These are phyloP conservation scores for Leucophenga montana DNA, from an alignment of 2,888 invertebrate genomes.

Conservation along the genomic window DNA sequence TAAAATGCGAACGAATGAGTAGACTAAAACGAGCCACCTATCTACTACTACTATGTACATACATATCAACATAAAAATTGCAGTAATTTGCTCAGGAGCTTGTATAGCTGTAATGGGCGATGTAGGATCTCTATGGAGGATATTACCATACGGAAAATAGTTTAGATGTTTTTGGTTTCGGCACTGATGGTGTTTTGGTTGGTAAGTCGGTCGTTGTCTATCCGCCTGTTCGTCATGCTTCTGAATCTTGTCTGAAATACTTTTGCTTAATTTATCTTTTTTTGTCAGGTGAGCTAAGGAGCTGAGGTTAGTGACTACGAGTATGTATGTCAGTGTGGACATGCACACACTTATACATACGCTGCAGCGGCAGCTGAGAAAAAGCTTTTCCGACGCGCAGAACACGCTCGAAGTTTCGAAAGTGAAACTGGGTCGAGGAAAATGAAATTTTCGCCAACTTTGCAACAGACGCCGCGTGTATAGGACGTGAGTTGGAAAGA, in stretches of 20 bases:
- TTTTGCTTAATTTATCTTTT: slow-evolving; percentile 60
- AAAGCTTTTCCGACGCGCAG: too few relatives aligned
- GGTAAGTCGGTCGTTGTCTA: not conserved
- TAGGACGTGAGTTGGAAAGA: slow-evolving; percentile 37
- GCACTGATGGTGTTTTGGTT: slow-evolving; percentile 11
- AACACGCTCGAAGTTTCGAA: slow-evolving; percentile 29
- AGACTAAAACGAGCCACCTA: not conserved
- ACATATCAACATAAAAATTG: not conserved
- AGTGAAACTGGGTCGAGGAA: slow-evolving; percentile 52
- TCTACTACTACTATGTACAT: too few relatives aligned
- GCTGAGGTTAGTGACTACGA: too few relatives aligned
- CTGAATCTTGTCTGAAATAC: slow-evolving; percentile 44
- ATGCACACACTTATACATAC: slow-evolving; percentile 12
- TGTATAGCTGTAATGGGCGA: too few relatives aligned
- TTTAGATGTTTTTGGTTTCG: not conserved
- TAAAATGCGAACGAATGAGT: slow-evolving; percentile 6
- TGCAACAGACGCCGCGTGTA: slow-evolving; percentile 48
- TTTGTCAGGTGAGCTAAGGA: slow-evolving; percentile 46
- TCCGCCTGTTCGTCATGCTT: slow-evolving; percentile 14
- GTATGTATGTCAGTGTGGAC: slow-evolving; percentile 14
- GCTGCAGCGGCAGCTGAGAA: not conserved
- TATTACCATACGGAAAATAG: slow-evolving; percentile 12
- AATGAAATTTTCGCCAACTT: slow-evolving; percentile 37
- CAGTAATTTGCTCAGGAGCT: slow-evolving; percentile 13
- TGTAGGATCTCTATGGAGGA: too few relatives aligned